Evolutionary conservation across 2,797 vertebrate species (phyloP), one percentile per base, ranked within the genome.

Genomic region (Periparus ater): DNA sequence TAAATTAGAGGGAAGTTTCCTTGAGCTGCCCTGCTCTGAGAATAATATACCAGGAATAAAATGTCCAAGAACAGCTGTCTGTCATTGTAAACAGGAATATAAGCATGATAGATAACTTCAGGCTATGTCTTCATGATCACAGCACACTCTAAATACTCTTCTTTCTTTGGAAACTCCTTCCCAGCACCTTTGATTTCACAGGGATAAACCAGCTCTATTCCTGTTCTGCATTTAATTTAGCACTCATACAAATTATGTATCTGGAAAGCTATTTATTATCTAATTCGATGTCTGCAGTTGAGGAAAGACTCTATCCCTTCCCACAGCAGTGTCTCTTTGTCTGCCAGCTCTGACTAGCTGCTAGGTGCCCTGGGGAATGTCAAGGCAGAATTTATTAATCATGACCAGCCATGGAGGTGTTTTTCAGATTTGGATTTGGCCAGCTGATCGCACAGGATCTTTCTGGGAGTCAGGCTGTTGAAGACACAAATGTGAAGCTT

Each of bases 381-480:
- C 13, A 7, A 86, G 89, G 77, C 71, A 95, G 88, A 95, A 96
- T 96, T 96, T 95, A 96, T 96, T 94, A 95, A 78, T 95, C 89
- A 82, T 88, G 89, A 84, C 85, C 89, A 78, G 55, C 23, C 71
- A 91, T 74, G 82, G 92, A 97, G 95, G 89, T 93, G 89, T 79
- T 96, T 94, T 95, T 81, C 63, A 74, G 58, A 85, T 91, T 86
- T 91, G 89, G 73, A 75, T 78, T 92, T 92, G 87, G 91, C 87
- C 73, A 91, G 70, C 76, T 91, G 89, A 84, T 89, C 38, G 47
- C 55, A 78, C 40, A 47, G 77, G 70, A 67, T 91, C 88, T 91
- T 90, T 53, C 27, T 71, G 76, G 29, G 85, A 84, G 51, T 73
- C 51, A 73, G 79, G 62, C 79, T 66, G 51, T 42, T 67, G 89